Base-by-base conservation (phyloP, 2,888 invertebrate species). In the Cephus spinipes region DNA sequence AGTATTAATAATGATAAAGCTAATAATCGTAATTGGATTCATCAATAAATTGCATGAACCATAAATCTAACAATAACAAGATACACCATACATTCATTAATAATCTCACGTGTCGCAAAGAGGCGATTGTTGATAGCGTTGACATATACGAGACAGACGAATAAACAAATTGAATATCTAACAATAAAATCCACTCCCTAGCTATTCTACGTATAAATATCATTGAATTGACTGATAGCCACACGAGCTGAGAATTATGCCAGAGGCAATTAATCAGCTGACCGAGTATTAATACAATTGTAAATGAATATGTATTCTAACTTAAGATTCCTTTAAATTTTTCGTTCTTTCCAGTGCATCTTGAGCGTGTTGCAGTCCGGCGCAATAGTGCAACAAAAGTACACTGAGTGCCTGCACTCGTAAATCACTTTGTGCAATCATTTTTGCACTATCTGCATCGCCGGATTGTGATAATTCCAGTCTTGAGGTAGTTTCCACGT, bases 321-420 rank as follows among this genome's bases (percentile, higher is more conserved):
- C 6, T 55, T 55, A 55, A 15, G 23, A 55, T 23, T 23, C 23
- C 9, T 55, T 55, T 1, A 1, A 23, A 23, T 55, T 9, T 23
- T 55, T 55, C 23, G 23, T 55, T 80, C 86, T 86, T 73, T 90
- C 88, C 78, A 86, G 75, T 36, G 84, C 84, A 80, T 91, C 95
- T 92, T 95, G 94, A 90, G 96, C 95, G 85, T 96, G 95, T 89
- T 98, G 98, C 79, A 98, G 94, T 4, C 98, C 98, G 4, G 98
- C 96, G 92, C 98, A 99, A 92, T 98, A 97, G 92, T 98, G 98
- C 83, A 99, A 93, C 96, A 98, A 96, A 83, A 98, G 94, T 76
- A 98, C 96, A 75, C 98, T 97, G 81, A 99, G 93, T 0, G 98
- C 97, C 91, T 97, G 97, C 11, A 98, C 96, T 87, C 97, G 95